These are phyloP conservation scores for Drosophila murphyi DNA, from an alignment of 1,140 invertebrate genomes.

Conservation along the genomic window DNA sequence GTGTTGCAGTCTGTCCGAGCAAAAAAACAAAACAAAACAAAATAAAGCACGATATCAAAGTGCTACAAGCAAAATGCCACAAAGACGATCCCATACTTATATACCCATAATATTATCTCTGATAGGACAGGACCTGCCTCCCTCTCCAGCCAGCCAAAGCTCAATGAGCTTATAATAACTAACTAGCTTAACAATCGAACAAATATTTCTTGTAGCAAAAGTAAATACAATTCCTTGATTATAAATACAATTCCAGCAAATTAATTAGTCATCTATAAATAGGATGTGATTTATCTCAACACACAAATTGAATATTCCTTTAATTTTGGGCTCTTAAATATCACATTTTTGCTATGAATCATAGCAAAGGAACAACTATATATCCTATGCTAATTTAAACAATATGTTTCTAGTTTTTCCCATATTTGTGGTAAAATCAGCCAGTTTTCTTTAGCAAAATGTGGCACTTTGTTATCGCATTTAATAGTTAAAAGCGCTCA, in stretches of 20 bases:
- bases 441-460: neutral
- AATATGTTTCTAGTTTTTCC: neutral
- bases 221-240: neutral
- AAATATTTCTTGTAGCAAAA: neutral
- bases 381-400: no score
- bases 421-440: neutral
- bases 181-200: conserved; percentile 3
- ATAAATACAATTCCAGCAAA: conserved; percentile 1
- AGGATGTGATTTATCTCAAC: neutral
- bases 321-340: no score
- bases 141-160: neutral
- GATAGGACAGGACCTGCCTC: no score
- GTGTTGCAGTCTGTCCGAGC: conserved; percentile 29
- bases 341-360: no score
- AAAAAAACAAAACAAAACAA: conserved; percentile 1
- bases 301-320: no score
- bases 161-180: neutral
- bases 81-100: conserved; percentile 1
- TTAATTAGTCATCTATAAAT: conserved; percentile 1
- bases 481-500: conserved; percentile 7
- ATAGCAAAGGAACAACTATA: no score
- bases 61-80: conserved; percentile 35
- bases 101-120: no score
- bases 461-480: neutral
- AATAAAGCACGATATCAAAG: conserved; percentile 44